Evolutionary conservation across 1,140 invertebrate genomes (phyloP).

Genomic region (Neodiprion virginianus): DNA sequence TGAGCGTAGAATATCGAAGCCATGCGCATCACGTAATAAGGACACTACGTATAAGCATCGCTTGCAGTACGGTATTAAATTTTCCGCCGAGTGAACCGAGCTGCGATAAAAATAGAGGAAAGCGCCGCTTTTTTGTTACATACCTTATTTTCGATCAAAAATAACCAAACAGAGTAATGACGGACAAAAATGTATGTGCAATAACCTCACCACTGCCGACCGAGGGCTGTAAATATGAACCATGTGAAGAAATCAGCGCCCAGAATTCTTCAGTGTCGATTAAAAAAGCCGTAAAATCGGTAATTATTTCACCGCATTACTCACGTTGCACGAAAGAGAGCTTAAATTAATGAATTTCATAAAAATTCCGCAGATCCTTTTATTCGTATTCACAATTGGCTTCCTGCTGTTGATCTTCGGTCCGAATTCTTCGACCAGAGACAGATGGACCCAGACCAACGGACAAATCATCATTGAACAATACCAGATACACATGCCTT

Average conservation of each 20-base stretch:
- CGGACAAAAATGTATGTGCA: neutral
- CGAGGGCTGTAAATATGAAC: neutral
- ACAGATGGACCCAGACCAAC: neutral
- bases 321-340: neutral
- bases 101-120: neutral
- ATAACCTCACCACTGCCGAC: neutral
- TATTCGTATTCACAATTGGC: neutral
- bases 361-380: neutral
- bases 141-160: neutral
- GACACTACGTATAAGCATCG: neutral
- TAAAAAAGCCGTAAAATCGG: neutral
- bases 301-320: neutral
- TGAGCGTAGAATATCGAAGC: neutral
- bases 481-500: neutral
- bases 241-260: neutral
- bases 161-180: neutral
- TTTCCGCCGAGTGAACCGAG: neutral
- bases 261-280: neutral
- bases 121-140: neutral
- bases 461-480: neutral
- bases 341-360: neutral
- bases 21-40: neutral
- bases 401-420: neutral
- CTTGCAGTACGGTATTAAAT: neutral
- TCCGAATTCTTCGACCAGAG: neutral